Evolutionary conservation across 2,888 invertebrate genomes (phyloP).

Genomic region (Epirrita christyi): DNA sequence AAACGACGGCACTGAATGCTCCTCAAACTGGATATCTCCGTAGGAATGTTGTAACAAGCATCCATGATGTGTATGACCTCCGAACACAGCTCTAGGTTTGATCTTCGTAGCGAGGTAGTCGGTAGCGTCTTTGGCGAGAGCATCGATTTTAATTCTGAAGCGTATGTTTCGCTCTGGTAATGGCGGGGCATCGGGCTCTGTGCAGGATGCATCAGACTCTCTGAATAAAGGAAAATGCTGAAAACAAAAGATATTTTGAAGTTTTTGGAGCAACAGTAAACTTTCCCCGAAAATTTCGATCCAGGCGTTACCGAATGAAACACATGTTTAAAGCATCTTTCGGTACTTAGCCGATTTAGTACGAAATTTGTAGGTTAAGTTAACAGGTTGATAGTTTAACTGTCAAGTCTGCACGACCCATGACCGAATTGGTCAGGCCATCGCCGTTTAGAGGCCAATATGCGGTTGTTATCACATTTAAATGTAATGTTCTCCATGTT

Average conservation of each 20-base stretch:
- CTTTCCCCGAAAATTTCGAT: too few relatives aligned
- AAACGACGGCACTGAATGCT: constrained; percentile 96
- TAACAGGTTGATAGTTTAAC: too few relatives aligned
- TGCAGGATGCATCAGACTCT: constrained; percentile 92
- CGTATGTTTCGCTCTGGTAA: constrained; percentile 87
- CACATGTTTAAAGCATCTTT: too few relatives aligned
- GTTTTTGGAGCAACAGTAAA: too few relatives aligned
- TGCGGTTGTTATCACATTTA: too few relatives aligned
- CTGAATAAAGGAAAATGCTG: constrained; percentile 98
- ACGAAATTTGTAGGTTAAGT: too few relatives aligned
- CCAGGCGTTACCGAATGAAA: too few relatives aligned
- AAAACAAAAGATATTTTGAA: constrained; percentile 51
- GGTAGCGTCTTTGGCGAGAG: constrained; percentile 93
- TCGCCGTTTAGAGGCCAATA: too few relatives aligned
- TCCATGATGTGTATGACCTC: constrained; percentile 97
- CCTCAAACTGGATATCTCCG: constrained; percentile 79
- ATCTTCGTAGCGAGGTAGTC: constrained; percentile 85
- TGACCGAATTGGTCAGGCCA: too few relatives aligned
- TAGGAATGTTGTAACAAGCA: constrained; percentile 86
- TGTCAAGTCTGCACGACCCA: too few relatives aligned
- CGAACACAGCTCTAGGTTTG: constrained; percentile 91
- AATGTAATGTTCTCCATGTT: too few relatives aligned
- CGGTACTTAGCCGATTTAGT: too few relatives aligned
- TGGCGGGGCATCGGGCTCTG: constrained; percentile 92
- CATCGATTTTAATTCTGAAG: constrained; percentile 93